Base-by-base conservation (phyloP, 23 tunicate species). In the Styela clava region DNA sequence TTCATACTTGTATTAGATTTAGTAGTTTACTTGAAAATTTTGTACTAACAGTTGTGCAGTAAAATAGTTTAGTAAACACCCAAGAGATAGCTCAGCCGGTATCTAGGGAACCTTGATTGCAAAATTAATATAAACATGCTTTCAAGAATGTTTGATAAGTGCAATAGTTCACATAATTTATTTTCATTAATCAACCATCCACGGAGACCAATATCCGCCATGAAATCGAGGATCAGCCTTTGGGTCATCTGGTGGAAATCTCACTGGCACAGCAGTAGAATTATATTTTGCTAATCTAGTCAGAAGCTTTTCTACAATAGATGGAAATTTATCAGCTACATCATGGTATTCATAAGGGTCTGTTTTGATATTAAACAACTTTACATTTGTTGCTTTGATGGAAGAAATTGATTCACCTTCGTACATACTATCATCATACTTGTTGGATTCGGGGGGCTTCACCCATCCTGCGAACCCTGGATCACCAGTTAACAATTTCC, bases 161-260 rank as follows among this genome's bases (percentile, higher is more conserved):
- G n/a, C n/a, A n/a, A n/a, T n/a, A n/a, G n/a, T n/a, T n/a, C n/a
- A n/a, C n/a, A n/a, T n/a, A n/a, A n/a, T n/a, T n/a, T n/a, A n/a
- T n/a, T n/a, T n/a, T n/a, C n/a, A n/a, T n/a, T n/a, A n/a, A n/a
- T n/a, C n/a, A n/a, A n/a, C 21, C 25, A 76, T 44, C 98, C 98
- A 93, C 16, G 98, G 98, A 3, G 69, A 74, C 98, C 98, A 93
- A 74, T 88, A 93, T 0, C 92, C 98, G 20, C 84, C 85, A 74
- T 88, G 98, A 52, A 62, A 70, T 72, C 79, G 79, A 32, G 98
- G 98, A 26, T 88, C 56, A n/a, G 89, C 74, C n/a, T 72, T 79
- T 29, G 74, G 83, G 84, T 93, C 98, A 21, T 29, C 72, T 9
- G 80, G 83, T 16, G 94, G 98, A 79, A 70, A 88, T 9, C 79